Evolutionary conservation across 2,888 invertebrate genomes (phyloP), one percentile per base, ranked within the genome.

Genomic region (Venustoraphidia nigricollis): DNA sequence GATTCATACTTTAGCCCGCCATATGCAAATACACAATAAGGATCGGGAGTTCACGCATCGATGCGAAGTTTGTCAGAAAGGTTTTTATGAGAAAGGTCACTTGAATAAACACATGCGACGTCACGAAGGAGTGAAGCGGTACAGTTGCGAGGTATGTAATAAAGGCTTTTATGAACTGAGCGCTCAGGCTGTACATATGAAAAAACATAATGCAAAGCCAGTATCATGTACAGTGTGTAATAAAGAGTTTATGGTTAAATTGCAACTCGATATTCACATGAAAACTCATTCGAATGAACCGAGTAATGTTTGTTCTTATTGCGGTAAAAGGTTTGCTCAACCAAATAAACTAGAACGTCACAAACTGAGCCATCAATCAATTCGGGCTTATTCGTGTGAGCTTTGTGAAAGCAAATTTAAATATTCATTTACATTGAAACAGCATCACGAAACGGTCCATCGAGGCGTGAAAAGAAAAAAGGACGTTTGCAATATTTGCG

Each of bases 51-150:
- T 36, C 34, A 36, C 66, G 10, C 66, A 66, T 58, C 50, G 66
- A 48, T 73, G 73, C 55, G 63, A 58, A 10, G 47, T 54, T 13
- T 73, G 73, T 58, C 62, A 59, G 47, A 70, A 70, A 53, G 56
- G 63, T 36, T 73, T 73, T 60, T 62, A 66, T 2, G 73, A 73
- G 57, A 59, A 59, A 54, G 69, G 66, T 57, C 70, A 71, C 39
- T 56, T 73, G 53, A 62, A 65, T 1, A 57, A 72, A 0, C 73
- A 73, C 59, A 53, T 57, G 52, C 67, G 70, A 51, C 66, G 68
- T 2, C 73, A 73, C 60, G 34, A 40, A 39, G 46, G 46, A 8
- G 46, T 14, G 11, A 36, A 39, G 10, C 40, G 46, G 34, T 46
- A 46, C 35, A 39, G 13, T 11, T 46, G 46, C 35, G 40, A 46